These are phyloP conservation scores for Girardinus metallicus DNA, from an alignment of 2,797 vertebrate genomes.

Conservation along the genomic window DNA sequence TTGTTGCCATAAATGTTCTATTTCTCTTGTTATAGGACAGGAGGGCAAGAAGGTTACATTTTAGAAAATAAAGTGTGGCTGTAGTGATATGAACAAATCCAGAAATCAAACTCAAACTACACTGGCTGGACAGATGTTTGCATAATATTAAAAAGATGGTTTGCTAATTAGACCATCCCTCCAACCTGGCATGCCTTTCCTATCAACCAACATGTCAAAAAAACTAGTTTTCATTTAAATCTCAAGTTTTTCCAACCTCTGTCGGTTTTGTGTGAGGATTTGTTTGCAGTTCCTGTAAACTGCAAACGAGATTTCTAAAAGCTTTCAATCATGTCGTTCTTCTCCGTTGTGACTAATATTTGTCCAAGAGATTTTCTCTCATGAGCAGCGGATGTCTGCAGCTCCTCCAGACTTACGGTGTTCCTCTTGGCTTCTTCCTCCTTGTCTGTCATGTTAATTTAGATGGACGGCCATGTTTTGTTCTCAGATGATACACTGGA, in stretches of 20 bases:
- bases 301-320: background rate
- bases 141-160: background rate
- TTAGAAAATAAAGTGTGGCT: background rate
- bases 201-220: no score
- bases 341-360: background rate
- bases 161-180: no score
- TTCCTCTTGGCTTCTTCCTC: background rate
- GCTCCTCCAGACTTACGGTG: background rate
- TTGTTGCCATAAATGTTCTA: background rate
- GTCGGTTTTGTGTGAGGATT: no score
- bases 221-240: no score
- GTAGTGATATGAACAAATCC: background rate
- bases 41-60: background rate
- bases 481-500: background rate
- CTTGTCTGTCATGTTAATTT: background rate
- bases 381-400: background rate
- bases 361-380: background rate
- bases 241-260: no score
- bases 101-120: background rate
- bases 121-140: background rate
- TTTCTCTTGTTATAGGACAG: background rate
- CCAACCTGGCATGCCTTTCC: no score
- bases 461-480: background rate
- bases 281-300: no score
- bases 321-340: background rate